phyloP scores from a whole-genome alignment of 2,888 invertebrate genomes.

The Orchesellides sinensis region DNA sequence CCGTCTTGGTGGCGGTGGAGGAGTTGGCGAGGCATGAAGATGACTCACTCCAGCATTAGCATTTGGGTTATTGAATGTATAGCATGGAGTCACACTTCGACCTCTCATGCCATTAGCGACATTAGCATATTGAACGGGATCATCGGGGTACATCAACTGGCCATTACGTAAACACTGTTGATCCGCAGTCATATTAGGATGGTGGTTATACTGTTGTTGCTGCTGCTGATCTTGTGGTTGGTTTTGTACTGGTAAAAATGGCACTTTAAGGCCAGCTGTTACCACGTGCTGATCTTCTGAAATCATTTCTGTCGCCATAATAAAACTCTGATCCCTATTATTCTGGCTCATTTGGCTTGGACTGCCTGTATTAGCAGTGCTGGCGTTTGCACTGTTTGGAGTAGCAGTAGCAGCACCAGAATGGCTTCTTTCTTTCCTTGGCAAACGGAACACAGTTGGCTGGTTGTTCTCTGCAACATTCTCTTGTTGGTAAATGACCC shows the following conservation, averaged over 20 bases:
- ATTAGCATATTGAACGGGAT: slow-evolving; percentile 69
- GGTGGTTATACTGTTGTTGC: neutral
- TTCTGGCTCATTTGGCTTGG: slow-evolving; percentile 62
- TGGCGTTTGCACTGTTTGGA: neutral
- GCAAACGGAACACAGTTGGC: slow-evolving; percentile 69
- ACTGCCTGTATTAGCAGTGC: slow-evolving; percentile 13
- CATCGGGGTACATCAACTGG: slow-evolving; percentile 66
- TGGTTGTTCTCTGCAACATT: slow-evolving; percentile 60
- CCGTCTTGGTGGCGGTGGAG: slow-evolving; percentile 72
- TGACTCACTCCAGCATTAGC: slow-evolving; percentile 23
- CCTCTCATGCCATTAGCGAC: slow-evolving; percentile 64
- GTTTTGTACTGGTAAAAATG: slow-evolving; percentile 64
- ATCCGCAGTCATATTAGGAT: too few relatives aligned
- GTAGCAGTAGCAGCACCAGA: slow-evolving; percentile 2
- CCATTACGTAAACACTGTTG: slow-evolving; percentile 60
- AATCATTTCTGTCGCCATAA: slow-evolving; percentile 65
- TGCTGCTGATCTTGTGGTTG: slow-evolving; percentile 36
- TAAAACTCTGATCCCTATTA: slow-evolving; percentile 53
- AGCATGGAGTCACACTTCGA: slow-evolving; percentile 56
- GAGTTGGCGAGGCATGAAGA: slow-evolving; percentile 62
- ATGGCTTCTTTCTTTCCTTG: slow-evolving; percentile 54
- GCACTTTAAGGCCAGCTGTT: slow-evolving; percentile 71
- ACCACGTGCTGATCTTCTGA: slow-evolving; percentile 69
- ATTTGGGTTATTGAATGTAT: slow-evolving; percentile 29
- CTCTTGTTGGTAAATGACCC: slow-evolving; percentile 73